Evolutionary conservation across 2,113 vertebrate genomes (phyloP).

Genomic region (Brachyhypopomus occidentalis): DNA sequence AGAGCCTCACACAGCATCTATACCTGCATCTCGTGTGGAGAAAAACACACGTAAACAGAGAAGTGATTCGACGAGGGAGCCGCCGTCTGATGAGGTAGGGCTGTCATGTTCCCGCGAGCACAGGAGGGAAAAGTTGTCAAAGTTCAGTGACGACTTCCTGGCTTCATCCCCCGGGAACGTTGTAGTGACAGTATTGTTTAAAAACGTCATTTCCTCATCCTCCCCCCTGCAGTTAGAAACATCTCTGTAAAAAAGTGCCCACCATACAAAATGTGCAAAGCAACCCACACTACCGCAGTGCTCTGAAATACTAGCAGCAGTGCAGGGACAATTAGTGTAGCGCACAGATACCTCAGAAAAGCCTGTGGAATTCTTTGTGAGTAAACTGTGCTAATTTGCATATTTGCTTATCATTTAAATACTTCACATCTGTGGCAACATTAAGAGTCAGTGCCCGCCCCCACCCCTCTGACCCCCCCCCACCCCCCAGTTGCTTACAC

Average conservation of each 20-base stretch:
- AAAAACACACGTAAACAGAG: not conserved
- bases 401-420: too few relatives aligned
- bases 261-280: not conserved
- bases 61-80: not conserved
- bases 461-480: too few relatives aligned
- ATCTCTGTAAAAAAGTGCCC: constrained; percentile 20
- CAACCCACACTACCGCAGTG: not conserved
- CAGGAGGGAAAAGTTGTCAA: constrained; percentile 35
- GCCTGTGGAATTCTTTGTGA: too few relatives aligned
- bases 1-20: not conserved
- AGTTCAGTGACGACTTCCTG: constrained; percentile 41
- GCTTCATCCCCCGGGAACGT: constrained; percentile 36
- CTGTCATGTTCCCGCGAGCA: constrained; percentile 33
- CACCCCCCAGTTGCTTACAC: too few relatives aligned
- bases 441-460: too few relatives aligned
- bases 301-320: not conserved
- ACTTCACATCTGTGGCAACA: too few relatives aligned
- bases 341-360: not conserved
- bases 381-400: too few relatives aligned
- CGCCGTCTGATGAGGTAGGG: constrained; percentile 35
- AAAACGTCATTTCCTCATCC: not conserved
- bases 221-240: constrained; percentile 18
- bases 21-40: not conserved
- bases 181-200: constrained; percentile 33
- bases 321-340: not conserved